Evolutionary conservation across 2,113 vertebrate genomes (phyloP).

Genomic region (Clarias magur): DNA sequence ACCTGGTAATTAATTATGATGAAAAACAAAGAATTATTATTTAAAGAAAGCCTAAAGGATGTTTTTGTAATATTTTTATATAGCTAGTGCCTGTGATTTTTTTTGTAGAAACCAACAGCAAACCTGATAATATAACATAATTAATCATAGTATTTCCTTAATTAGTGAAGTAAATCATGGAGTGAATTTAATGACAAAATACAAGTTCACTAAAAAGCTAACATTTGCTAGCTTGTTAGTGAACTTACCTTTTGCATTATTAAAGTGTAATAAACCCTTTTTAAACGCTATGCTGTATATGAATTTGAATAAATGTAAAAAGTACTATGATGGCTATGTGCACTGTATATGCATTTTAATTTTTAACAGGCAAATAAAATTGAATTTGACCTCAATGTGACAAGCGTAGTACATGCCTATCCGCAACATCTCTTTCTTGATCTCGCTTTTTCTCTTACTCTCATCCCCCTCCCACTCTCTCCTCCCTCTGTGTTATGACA

Average conservation of each 20-base stretch:
- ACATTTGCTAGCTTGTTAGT: background rate
- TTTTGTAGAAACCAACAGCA: background rate
- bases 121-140: background rate
- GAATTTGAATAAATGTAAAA: background rate
- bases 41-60: background rate
- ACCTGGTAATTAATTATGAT: background rate
- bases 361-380: background rate
- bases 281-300: background rate
- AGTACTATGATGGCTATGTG: background rate
- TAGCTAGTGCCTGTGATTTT: background rate
- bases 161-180: background rate
- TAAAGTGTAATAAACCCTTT: background rate
- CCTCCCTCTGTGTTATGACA: constrained; percentile 83
- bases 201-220: background rate
- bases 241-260: background rate
- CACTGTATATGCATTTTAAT: background rate
- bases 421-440: background rate
- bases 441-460: constrained; percentile 5
- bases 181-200: background rate
- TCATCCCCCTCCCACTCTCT: constrained; percentile 20
- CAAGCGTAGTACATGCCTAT: background rate
- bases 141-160: background rate
- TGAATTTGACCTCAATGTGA: background rate
- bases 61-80: background rate
- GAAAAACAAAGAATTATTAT: background rate